Evolutionary conservation across 1,140 invertebrate species (phyloP).

Genomic region (Diabrotica undecimpunctata): DNA sequence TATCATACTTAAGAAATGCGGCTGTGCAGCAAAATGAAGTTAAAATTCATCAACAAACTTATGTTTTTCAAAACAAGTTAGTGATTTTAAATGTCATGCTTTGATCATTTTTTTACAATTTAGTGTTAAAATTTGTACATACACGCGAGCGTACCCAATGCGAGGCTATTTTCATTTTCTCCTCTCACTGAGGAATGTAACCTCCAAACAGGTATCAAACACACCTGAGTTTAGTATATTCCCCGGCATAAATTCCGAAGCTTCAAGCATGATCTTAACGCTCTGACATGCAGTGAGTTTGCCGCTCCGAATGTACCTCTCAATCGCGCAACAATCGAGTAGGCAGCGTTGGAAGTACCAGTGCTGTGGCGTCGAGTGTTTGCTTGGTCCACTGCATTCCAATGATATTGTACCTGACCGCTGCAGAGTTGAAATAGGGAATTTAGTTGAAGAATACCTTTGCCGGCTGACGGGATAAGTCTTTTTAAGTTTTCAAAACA

Average conservation of each 20-base stretch:
- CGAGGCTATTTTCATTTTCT: slow-evolving; percentile 44
- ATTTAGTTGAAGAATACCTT: slow-evolving; percentile 43
- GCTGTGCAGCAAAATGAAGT: background rate
- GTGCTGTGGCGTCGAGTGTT: slow-evolving; percentile 17
- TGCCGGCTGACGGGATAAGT: slow-evolving; percentile 36
- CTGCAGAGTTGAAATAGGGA: slow-evolving; percentile 41
- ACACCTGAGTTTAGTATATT: slow-evolving; percentile 46
- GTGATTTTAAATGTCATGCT: background rate
- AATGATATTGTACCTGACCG: slow-evolving; percentile 46
- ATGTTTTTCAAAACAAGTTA: background rate
- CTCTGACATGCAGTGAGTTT: slow-evolving; percentile 29
- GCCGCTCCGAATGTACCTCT: slow-evolving; percentile 30
- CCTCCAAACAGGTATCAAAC: slow-evolving; percentile 43
- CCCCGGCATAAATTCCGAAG: slow-evolving; percentile 22
- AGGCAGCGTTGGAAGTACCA: slow-evolving; percentile 16
- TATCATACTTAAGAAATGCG: background rate
- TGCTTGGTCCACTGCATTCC: slow-evolving; percentile 42
- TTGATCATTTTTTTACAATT: background rate
- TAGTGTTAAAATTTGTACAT: background rate
- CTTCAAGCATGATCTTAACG: slow-evolving; percentile 12
- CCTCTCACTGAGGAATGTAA: slow-evolving; percentile 43
- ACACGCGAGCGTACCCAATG: slow-evolving; percentile 20
- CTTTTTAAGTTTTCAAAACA: slow-evolving; percentile 33
- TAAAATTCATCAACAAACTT: background rate
- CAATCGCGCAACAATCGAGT: slow-evolving; percentile 29